phyloP scores from a whole-genome alignment of 2,113 vertebrate species.

The Scomber scombrus region DNA sequence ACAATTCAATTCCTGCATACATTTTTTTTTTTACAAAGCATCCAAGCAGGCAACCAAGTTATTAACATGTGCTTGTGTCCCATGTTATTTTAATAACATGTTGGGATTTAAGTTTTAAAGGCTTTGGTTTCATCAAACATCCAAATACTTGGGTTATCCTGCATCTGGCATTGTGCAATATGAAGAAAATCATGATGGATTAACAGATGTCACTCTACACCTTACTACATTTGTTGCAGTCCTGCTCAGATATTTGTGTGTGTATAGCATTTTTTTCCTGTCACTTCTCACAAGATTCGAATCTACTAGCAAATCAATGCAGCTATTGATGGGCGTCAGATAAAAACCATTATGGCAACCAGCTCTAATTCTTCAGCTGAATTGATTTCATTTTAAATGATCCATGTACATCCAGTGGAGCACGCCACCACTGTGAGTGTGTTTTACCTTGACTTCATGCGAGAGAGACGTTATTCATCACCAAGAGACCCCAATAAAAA shows the following conservation, averaged over 20 bases:
- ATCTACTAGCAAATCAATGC: slow-evolving; percentile 74
- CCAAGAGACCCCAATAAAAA: slow-evolving; percentile 82
- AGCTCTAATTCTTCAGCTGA: slow-evolving; percentile 81
- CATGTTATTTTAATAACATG: background rate
- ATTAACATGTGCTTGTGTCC: background rate
- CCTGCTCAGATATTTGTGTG: slow-evolving; percentile 54
- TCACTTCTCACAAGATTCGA: slow-evolving; percentile 59
- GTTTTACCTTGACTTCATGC: slow-evolving; percentile 82
- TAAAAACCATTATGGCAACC: slow-evolving; percentile 80
- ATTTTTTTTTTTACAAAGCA: background rate
- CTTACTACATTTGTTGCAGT: slow-evolving; percentile 29
- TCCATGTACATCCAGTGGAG: slow-evolving; percentile 75
- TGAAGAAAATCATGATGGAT: slow-evolving; percentile 41
- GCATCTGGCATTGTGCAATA: background rate
- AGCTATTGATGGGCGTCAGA: slow-evolving; percentile 79
- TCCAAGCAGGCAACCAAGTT: background rate
- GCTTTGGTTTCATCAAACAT: background rate
- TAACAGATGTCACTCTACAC: slow-evolving; percentile 27
- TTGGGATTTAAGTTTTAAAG: background rate
- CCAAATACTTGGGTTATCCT: background rate
- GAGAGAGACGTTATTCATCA: slow-evolving; percentile 86
- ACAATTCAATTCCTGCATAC: background rate
- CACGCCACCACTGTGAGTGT: slow-evolving; percentile 65
- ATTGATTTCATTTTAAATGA: slow-evolving; percentile 86
- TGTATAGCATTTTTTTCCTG: slow-evolving; percentile 38